Evolutionary conservation across 2,797 vertebrate genomes (phyloP).

Genomic region (Serranus cabrilla): DNA sequence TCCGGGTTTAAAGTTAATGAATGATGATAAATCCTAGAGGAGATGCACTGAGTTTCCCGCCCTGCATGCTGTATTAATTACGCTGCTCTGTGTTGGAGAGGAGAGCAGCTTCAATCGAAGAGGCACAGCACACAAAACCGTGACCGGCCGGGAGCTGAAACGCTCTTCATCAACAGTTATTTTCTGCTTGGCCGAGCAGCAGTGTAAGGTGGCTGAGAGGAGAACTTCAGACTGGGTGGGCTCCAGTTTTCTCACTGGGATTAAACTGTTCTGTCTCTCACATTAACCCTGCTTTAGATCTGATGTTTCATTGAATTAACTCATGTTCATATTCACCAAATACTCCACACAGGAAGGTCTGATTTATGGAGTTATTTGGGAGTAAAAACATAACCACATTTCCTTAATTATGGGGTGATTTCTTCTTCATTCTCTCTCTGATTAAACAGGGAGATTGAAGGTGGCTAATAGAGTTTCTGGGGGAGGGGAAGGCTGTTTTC

Average conservation of each 20-base stretch:
- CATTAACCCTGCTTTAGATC: conserved; percentile 7
- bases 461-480: conserved; percentile 16
- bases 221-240: conserved; percentile 21
- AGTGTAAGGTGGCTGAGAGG: conserved; percentile 21
- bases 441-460: conserved; percentile 18
- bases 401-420: neutral
- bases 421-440: conserved; percentile 1
- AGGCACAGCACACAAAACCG: conserved; percentile 26
- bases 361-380: neutral
- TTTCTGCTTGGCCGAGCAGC: conserved; percentile 46
- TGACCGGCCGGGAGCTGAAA: conserved; percentile 27
- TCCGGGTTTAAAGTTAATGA: neutral
- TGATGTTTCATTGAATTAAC: neutral
- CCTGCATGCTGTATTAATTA: conserved; percentile 38
- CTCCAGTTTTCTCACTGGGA: conserved; percentile 13
- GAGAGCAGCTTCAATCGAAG: conserved; percentile 26
- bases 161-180: conserved; percentile 30
- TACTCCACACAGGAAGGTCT: neutral
- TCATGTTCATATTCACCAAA: neutral
- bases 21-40: conserved; percentile 9
- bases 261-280: neutral
- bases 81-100: conserved; percentile 21
- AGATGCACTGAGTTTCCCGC: conserved; percentile 32
- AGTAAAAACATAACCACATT: neutral
- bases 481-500: conserved; percentile 41